These are phyloP conservation scores for Sebastes steindachneri DNA, from an alignment of 2,797 vertebrate species.

Conservation along the genomic window DNA sequence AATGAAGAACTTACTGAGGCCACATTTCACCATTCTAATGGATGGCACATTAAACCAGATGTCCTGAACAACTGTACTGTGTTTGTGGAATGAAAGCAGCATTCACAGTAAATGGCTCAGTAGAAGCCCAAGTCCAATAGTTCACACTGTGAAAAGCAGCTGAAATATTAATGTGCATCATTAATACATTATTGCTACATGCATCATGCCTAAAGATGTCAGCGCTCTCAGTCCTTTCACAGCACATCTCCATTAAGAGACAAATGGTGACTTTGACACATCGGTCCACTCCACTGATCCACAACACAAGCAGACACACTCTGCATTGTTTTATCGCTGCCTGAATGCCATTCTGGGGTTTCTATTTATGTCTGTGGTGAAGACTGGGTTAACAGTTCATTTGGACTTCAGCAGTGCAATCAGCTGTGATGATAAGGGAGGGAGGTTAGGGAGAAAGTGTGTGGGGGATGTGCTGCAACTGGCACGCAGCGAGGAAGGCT, in stretches of 20 bases:
- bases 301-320: conserved; percentile 1
- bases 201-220: conserved; percentile 50
- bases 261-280: conserved; percentile 24
- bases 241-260: conserved; percentile 3
- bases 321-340: conserved; percentile 32
- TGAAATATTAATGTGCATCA: conserved; percentile 61
- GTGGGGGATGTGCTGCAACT: conserved; percentile 52
- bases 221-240: conserved; percentile 9
- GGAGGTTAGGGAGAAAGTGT: conserved; percentile 18
- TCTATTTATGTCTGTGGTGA: conserved; percentile 44
- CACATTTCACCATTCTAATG: neutral
- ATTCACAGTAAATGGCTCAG: conserved; percentile 9
- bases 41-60: conserved; percentile 13
- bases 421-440: conserved; percentile 68
- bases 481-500: conserved; percentile 50
- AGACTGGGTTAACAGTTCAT: conserved; percentile 63
- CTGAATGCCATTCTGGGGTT: conserved; percentile 16
- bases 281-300: neutral
- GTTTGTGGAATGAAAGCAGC: neutral
- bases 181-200: conserved; percentile 56
- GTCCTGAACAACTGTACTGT: conserved; percentile 3
- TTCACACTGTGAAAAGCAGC: conserved; percentile 43
- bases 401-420: conserved; percentile 69
- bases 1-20: neutral
- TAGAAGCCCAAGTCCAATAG: conserved; percentile 20